A percentile compares a stretch with the other conserved stretches of the same genome.
phyloP scores from a whole-genome alignment of 2,797 vertebrate genomes.

The Gallinago nigripennis region DNA sequence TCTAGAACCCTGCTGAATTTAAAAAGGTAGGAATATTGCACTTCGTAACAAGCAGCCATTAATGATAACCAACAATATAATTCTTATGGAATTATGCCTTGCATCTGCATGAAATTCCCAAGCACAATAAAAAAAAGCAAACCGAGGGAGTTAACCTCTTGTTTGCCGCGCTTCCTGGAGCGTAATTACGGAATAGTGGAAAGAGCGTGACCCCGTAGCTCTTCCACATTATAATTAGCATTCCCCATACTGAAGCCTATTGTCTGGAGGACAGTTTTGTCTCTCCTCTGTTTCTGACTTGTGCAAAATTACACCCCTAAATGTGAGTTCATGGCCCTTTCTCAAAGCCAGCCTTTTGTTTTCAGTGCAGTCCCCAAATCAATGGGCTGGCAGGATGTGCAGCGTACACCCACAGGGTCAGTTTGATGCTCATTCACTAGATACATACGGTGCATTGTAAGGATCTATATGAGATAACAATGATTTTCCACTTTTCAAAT shows the following conservation, averaged over 20 bases:
- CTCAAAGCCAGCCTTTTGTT: conserved; percentile 57
- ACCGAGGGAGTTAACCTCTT: conserved; percentile 50
- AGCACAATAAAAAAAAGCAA: neutral
- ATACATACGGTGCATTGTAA: conserved; percentile 44
- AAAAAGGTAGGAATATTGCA: conserved; percentile 64
- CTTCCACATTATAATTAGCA: conserved; percentile 64
- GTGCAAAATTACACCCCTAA: conserved; percentile 57
- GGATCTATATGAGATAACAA: conserved; percentile 57
- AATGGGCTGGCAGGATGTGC: conserved; percentile 62
- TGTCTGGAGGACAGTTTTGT: conserved; percentile 52
- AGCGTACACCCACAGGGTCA: conserved; percentile 50
- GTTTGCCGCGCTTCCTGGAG: conserved; percentile 11
- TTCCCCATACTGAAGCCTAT: conserved; percentile 56
- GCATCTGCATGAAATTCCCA: conserved; percentile 38
- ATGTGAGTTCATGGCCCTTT: conserved; percentile 59
- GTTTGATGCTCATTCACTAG: conserved; percentile 60
- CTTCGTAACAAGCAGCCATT: conserved; percentile 61
- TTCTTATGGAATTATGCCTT: conserved; percentile 58
- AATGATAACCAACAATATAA: conserved; percentile 62
- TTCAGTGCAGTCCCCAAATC: conserved; percentile 38
- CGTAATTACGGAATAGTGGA: conserved; percentile 33
- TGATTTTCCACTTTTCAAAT: conserved; percentile 72
- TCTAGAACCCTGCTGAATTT: conserved; percentile 67
- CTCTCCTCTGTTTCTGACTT: conserved; percentile 45
- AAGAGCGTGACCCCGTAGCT: conserved; percentile 31